phyloP scores from a whole-genome alignment of 1,140 invertebrate genomes.

The Achatina immaculata region DNA sequence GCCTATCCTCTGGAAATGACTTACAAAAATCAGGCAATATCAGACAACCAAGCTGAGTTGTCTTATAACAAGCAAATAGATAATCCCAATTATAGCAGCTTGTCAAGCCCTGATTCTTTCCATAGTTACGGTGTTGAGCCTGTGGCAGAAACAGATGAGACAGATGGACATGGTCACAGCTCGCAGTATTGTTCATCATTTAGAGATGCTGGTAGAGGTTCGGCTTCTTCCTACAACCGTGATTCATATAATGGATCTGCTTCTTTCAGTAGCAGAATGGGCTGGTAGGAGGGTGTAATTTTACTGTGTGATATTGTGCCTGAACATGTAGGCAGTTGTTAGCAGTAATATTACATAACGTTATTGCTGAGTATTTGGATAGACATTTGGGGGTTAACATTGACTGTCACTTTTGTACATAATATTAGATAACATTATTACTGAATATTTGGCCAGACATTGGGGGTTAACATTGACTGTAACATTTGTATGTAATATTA shows the following conservation, averaged over 20 bases:
- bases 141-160: not conserved
- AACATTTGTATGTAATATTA: too few relatives aligned
- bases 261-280: not conserved
- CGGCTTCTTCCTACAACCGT: not conserved
- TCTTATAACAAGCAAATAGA: not conserved
- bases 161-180: not conserved
- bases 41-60: not conserved
- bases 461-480: too few relatives aligned
- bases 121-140: not conserved
- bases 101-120: not conserved
- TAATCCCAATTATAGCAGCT: not conserved
- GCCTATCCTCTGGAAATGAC: not conserved
- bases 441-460: too few relatives aligned
- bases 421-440: too few relatives aligned
- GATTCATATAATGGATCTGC: conserved; percentile 12
- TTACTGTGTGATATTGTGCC: too few relatives aligned
- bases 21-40: not conserved
- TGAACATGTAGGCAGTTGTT: too few relatives aligned
- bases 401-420: too few relatives aligned
- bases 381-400: too few relatives aligned
- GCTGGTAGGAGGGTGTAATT: too few relatives aligned
- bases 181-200: conserved; percentile 25
- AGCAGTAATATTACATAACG: too few relatives aligned
- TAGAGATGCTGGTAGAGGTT: not conserved
- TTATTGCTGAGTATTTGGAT: too few relatives aligned